Evolutionary conservation across 2,113 vertebrate genomes (phyloP).

Genomic region (Coracopsis vasa): DNA sequence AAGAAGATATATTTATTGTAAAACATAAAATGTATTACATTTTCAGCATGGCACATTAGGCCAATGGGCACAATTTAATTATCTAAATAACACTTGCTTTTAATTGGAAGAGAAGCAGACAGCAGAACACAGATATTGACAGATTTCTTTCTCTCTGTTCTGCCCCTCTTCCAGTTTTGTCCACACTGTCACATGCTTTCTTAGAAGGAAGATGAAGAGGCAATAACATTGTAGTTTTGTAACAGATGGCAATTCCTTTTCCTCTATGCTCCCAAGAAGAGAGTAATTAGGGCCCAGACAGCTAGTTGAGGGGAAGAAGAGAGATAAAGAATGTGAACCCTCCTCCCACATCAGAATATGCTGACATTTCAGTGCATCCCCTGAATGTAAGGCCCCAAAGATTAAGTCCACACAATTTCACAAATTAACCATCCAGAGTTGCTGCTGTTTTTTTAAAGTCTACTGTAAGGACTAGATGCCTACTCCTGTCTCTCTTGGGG

Average conservation of each 20-base stretch:
- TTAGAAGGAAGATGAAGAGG: not conserved
- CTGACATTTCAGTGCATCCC: not conserved
- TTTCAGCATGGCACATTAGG: not conserved
- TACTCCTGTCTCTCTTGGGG: not conserved
- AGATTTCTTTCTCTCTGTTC: not conserved
- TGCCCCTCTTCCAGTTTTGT: not conserved
- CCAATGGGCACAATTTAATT: not conserved
- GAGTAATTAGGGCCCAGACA: not conserved
- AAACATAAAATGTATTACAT: not conserved
- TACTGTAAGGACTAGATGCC: not conserved
- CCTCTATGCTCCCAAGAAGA: not conserved
- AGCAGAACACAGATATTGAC: not conserved
- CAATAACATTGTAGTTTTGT: not conserved
- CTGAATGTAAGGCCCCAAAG: not conserved
- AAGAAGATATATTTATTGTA: not conserved
- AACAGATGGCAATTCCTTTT: not conserved
- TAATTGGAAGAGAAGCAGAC: not conserved
- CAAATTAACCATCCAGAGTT: not conserved
- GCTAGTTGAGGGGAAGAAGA: not conserved
- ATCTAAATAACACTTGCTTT: not conserved
- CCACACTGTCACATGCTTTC: not conserved
- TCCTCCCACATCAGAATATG: not conserved
- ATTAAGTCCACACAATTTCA: not conserved
- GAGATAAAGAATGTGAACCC: accelerated
- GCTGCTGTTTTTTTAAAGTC: not conserved